phyloP scores from a whole-genome alignment of 2,888 invertebrate species.

The Abscondita cerata region DNA sequence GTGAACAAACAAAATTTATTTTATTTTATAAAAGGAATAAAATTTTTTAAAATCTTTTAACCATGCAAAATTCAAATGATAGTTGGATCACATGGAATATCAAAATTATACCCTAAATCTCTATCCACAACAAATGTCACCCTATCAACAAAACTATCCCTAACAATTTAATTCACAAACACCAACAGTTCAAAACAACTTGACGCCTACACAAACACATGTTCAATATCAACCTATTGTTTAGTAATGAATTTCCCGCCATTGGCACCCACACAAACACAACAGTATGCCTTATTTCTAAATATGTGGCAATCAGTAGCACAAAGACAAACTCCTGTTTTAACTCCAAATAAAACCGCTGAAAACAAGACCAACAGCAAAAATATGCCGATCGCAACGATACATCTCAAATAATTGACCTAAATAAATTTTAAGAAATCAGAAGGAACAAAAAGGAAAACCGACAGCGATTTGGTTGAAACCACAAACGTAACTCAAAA shows the following conservation, averaged over 20 bases:
- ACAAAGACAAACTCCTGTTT: background rate
- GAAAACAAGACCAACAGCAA: background rate
- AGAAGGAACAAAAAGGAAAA: background rate
- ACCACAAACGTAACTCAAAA: background rate
- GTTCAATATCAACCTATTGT: slow-evolving; percentile 3
- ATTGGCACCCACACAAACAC: background rate
- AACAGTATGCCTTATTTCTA: background rate
- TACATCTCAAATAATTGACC: background rate
- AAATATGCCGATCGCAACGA: background rate
- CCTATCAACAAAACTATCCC: slow-evolving; percentile 14
- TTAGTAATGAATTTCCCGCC: background rate
- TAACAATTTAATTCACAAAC: slow-evolving; percentile 11
- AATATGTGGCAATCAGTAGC: background rate
- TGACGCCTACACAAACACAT: background rate
- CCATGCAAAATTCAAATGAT: slow-evolving; percentile 12
- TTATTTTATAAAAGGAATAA: slow-evolving; percentile 12
- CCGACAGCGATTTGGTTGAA: background rate
- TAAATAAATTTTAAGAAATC: background rate
- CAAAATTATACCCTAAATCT: slow-evolving; percentile 5
- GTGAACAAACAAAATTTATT: slow-evolving; percentile 3
- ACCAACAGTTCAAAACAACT: slow-evolving; percentile 15
- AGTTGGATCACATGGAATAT: background rate
- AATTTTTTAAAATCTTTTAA: background rate
- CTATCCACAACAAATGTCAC: slow-evolving; percentile 11
- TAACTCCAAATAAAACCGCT: background rate